Percentiles rank a stretch among this genome's conserved stretches.
Evolutionary conservation across 2,888 invertebrate genomes (phyloP).

Genomic region (Heliothis peltigera): DNA sequence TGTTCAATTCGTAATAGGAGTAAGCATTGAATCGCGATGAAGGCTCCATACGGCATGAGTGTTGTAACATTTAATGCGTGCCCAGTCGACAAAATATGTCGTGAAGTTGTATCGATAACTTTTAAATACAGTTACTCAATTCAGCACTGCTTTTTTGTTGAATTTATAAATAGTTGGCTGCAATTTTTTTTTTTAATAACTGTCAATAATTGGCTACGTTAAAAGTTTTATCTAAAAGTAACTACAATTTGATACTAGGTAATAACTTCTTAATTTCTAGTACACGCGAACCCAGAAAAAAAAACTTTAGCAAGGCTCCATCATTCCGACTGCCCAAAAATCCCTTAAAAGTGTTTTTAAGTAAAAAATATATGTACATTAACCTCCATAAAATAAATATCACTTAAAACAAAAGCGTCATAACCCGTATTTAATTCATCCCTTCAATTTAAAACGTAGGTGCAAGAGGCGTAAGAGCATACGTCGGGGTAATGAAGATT

Average conservation of each 20-base stretch:
- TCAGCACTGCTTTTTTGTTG: not conserved
- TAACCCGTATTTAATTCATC: slow-evolving; percentile 26
- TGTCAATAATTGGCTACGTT: too few relatives aligned
- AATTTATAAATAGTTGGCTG: too few relatives aligned
- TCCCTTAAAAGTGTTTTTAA: not conserved
- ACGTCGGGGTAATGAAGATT: slow-evolving; percentile 89
- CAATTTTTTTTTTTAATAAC: too few relatives aligned
- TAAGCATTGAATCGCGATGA: slow-evolving; percentile 47
- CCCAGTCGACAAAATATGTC: slow-evolving; percentile 22
- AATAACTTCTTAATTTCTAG: too few relatives aligned
- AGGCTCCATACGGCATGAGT: slow-evolving; percentile 41
- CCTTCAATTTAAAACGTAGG: slow-evolving; percentile 56
- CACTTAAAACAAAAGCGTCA: slow-evolving; percentile 19
- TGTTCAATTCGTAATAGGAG: slow-evolving; percentile 72
- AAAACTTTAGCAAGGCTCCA: not conserved
- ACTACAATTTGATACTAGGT: too few relatives aligned
- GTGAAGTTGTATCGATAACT: slow-evolving; percentile 36
- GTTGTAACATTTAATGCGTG: slow-evolving; percentile 40
- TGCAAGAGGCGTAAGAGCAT: slow-evolving; percentile 72
- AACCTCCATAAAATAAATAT: slow-evolving; percentile 22
- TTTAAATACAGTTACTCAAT: slow-evolving; percentile 14
- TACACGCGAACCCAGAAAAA: too few relatives aligned
- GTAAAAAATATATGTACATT: not conserved
- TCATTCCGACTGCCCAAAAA: not conserved
- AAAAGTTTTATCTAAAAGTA: too few relatives aligned